Percentiles rank a stretch among this genome's conserved stretches.
These are phyloP conservation scores for Stomatorhinus ivindoensis DNA, from an alignment of 2,113 vertebrate species.

Conservation along the genomic window DNA sequence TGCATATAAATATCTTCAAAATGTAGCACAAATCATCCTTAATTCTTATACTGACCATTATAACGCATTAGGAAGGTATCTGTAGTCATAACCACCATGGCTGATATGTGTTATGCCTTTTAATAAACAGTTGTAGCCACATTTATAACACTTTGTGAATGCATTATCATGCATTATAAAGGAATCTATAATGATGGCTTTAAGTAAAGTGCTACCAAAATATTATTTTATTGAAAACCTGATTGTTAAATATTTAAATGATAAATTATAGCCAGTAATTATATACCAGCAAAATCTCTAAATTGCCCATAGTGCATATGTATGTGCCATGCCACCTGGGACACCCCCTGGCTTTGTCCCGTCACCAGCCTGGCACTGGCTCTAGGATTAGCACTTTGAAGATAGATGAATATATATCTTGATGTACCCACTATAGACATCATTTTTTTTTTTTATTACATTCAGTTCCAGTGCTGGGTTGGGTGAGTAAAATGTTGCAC, in stretches of 20 bases:
- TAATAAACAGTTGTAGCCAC: no score
- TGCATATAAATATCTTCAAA: no score
- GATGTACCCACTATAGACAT: not conserved
- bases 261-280: not conserved
- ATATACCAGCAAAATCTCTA: not conserved
- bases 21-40: no score
- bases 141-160: no score
- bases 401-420: not conserved
- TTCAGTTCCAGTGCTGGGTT: not conserved
- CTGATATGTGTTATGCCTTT: no score
- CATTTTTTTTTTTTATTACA: not conserved
- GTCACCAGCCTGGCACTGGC: not conserved
- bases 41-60: no score
- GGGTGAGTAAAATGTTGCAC: not conserved
- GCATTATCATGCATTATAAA: no score
- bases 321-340: not conserved
- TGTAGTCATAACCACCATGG: no score
- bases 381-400: not conserved
- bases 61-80: no score
- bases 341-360: not conserved
- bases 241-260: not conserved
- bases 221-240: not conserved
- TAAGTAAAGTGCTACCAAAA: not conserved
- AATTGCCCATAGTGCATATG: not conserved
- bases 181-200: no score